These are phyloP conservation scores for Adela reaumurella DNA, from an alignment of 2,888 invertebrate genomes.

Conservation along the genomic window DNA sequence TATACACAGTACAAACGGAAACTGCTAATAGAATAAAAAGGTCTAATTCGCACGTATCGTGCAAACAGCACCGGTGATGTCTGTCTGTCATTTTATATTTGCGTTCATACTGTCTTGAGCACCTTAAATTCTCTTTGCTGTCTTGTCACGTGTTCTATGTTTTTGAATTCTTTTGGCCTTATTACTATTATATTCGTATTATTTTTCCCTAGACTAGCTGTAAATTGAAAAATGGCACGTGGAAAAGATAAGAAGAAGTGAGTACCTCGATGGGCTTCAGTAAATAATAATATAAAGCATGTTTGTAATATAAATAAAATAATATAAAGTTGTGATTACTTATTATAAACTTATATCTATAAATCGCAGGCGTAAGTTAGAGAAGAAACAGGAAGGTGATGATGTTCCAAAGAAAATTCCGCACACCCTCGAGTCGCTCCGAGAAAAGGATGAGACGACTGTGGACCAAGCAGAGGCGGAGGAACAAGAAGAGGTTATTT, in stretches of 20 bases:
- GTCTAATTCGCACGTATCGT: too few relatives aligned
- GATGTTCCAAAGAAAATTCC: slow-evolving; percentile 59
- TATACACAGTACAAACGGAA: too few relatives aligned
- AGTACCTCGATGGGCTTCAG: too few relatives aligned
- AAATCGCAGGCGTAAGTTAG: slow-evolving; percentile 36
- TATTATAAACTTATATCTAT: neutral
- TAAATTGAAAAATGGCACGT: slow-evolving; percentile 33
- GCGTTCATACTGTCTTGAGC: too few relatives aligned
- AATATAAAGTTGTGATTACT: neutral
- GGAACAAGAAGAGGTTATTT: slow-evolving; percentile 70
- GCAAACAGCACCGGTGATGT: too few relatives aligned
- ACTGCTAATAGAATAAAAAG: too few relatives aligned
- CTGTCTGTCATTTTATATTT: too few relatives aligned
- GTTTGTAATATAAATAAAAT: slow-evolving; percentile 5
- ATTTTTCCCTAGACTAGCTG: too few relatives aligned
- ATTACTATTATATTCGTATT: neutral
- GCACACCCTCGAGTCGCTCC: slow-evolving; percentile 88
- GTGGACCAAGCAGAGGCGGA: slow-evolving; percentile 71
- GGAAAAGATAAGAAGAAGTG: slow-evolving; percentile 50
- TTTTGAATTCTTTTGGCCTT: too few relatives aligned
- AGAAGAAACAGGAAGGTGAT: slow-evolving; percentile 47
- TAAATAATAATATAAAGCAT: too few relatives aligned
- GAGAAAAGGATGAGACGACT: slow-evolving; percentile 90
- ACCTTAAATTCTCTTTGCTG: too few relatives aligned
- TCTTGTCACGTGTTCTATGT: too few relatives aligned